A percentile compares a stretch with the other conserved stretches of the same genome.
Evolutionary conservation across 2,888 invertebrate genomes (phyloP).

Genomic region (Antitype chi): DNA sequence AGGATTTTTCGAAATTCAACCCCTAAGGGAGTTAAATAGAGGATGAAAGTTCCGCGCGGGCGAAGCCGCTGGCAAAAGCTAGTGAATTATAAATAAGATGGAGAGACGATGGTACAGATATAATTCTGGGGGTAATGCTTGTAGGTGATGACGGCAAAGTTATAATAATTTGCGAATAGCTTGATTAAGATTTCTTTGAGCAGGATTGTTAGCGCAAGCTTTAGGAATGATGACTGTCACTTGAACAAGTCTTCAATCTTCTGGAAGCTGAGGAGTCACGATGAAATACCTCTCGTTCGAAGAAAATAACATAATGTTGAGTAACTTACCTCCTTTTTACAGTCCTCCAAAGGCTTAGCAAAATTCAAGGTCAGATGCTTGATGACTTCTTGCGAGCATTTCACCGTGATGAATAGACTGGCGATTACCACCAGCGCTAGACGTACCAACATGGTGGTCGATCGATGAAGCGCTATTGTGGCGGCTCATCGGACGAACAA

Average conservation of each 20-base stretch:
- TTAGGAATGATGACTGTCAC: not conserved
- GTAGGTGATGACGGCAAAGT: not conserved
- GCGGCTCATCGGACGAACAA: not conserved
- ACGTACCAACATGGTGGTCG: conserved; percentile 50
- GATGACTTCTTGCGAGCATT: conserved; percentile 73
- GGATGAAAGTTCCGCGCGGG: too few relatives aligned
- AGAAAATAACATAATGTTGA: not conserved
- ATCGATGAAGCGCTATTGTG: conserved; percentile 35
- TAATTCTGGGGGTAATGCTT: not conserved
- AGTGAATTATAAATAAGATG: too few relatives aligned
- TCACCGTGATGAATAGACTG: conserved; percentile 61
- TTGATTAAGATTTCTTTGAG: not conserved
- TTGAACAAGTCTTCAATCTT: not conserved
- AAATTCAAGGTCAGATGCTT: conserved; percentile 71
- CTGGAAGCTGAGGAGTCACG: not conserved
- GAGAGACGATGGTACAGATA: too few relatives aligned
- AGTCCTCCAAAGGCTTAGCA: conserved; percentile 72
- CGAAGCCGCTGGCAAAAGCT: too few relatives aligned
- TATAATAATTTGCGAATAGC: not conserved
- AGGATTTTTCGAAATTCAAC: too few relatives aligned
- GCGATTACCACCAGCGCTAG: conserved; percentile 56
- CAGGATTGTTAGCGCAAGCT: too few relatives aligned
- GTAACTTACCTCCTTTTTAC: conserved; percentile 74
- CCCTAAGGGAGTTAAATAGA: too few relatives aligned
- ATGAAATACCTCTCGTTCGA: too few relatives aligned